Conservation (phyloP, 2,797 vertebrate genomes). For the Spinus olivaceus region DNA sequence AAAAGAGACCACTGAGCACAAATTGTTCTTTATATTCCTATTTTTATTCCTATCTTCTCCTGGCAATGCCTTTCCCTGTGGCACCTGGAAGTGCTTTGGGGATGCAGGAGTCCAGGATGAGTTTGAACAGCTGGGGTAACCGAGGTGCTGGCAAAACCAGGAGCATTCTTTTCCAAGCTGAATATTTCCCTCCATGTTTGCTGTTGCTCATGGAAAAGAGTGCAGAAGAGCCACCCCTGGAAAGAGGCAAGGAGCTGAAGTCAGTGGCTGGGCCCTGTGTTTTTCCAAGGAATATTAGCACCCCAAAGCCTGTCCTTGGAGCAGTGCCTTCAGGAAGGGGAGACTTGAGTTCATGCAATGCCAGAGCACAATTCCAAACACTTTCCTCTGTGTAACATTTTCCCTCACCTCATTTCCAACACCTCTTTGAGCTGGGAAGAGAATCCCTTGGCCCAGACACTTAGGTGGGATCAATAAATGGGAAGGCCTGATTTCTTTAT, state of each 20-base stretch:
- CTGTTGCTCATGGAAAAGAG: background rate
- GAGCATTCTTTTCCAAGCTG: background rate
- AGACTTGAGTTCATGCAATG: background rate
- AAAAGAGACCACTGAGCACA: background rate
- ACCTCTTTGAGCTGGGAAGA: background rate
- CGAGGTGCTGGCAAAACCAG: background rate
- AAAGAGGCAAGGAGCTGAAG: background rate
- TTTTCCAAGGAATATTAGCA: slow-evolving; percentile 2
- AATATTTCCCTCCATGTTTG: background rate
- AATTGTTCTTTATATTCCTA: background rate
- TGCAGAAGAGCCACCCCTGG: background rate
- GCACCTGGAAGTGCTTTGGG: background rate
- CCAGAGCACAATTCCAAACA: background rate
- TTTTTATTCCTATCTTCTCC: background rate
- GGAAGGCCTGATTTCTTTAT: background rate
- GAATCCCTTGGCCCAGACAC: background rate
- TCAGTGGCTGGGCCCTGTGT: background rate
- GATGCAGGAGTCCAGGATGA: fast-evolving
- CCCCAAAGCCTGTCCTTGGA: slow-evolving; percentile 21
- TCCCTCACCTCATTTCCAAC: background rate
- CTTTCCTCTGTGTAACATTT: background rate
- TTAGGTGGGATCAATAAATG: background rate
- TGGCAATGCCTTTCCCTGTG: fast-evolving
- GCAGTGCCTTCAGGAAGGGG: background rate
- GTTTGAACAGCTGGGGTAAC: background rate